Percentiles rank a stretch among this genome's conserved stretches.
phyloP scores from a whole-genome alignment of 2,113 vertebrate genomes.

The Smithornis capensis region DNA sequence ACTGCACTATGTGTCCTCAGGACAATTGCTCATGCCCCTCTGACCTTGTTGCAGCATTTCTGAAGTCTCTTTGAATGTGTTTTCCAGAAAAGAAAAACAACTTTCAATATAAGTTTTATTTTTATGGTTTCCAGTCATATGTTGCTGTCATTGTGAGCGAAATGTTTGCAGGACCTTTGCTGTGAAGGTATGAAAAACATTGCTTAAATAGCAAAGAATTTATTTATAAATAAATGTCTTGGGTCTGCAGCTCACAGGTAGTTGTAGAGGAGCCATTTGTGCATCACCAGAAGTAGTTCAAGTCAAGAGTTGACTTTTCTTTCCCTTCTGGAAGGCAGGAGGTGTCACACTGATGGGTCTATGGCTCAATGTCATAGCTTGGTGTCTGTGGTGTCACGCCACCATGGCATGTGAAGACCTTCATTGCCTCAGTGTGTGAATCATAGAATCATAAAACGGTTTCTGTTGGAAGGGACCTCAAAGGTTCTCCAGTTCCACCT shows the following conservation, averaged over 20 bases:
- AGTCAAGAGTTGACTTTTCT: neutral
- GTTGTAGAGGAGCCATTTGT: neutral
- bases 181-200: neutral
- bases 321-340: neutral
- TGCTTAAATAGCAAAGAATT: neutral
- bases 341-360: rapidly evolving
- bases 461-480: neutral
- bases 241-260: neutral
- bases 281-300: neutral
- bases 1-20: neutral
- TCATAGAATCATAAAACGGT: neutral
- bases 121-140: neutral
- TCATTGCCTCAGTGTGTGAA: neutral
- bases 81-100: neutral
- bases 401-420: rapidly evolving
- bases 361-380: neutral
- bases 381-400: neutral
- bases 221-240: neutral
- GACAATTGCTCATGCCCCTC: neutral
- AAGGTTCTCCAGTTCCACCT: neutral
- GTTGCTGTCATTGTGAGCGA: neutral
- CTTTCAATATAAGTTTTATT: neutral
- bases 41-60: neutral
- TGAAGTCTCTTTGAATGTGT: neutral
- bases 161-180: neutral